These are phyloP conservation scores for Drosophila chauvacae DNA, from an alignment of 1,140 invertebrate species.

Conservation along the genomic window DNA sequence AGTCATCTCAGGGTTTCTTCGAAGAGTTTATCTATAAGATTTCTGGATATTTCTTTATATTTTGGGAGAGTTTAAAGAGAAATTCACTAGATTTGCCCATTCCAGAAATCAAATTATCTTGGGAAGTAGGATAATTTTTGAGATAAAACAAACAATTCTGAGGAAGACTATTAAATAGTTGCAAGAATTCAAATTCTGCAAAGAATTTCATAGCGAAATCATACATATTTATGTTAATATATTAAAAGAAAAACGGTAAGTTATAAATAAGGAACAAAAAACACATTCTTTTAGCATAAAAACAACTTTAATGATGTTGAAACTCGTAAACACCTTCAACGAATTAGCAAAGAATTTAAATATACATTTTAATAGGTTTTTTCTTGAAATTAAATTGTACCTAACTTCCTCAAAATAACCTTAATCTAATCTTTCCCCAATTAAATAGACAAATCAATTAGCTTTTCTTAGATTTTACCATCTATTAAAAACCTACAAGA, in stretches of 20 bases:
- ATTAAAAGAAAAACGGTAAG: no score
- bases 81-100: not conserved
- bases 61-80: not conserved
- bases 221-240: no score
- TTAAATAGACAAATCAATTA: constrained; percentile 6
- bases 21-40: constrained; percentile 2
- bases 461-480: not conserved
- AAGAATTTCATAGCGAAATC: not conserved
- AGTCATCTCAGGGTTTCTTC: not conserved
- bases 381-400: not conserved
- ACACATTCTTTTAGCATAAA: not conserved
- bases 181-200: not conserved
- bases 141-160: not conserved
- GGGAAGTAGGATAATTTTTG: not conserved
- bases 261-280: not conserved
- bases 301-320: not conserved
- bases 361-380: not conserved
- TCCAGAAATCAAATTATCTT: not conserved
- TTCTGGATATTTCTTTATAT: not conserved
- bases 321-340: not conserved
- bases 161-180: not conserved
- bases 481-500: constrained; percentile 1
- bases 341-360: not conserved
- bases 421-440: not conserved
- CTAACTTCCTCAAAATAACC: not conserved